Evolutionary conservation across 2,888 invertebrate species (phyloP), one percentile per base, ranked within the genome.

Genomic region (Morpho helenor): DNA sequence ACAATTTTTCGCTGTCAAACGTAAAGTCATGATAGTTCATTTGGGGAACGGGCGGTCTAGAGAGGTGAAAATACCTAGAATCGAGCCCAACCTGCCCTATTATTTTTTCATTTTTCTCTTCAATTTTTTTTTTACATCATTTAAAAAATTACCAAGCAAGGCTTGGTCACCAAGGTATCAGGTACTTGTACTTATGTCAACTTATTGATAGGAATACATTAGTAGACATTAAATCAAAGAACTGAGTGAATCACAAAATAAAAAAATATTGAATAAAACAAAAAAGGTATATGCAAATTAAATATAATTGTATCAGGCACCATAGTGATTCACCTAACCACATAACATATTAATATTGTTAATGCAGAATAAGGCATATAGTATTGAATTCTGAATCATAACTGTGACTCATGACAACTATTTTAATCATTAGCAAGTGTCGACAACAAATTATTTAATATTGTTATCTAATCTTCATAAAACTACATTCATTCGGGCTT

Each of bases 311-410:
- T 59, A 54, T 54, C 54, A 53, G 46, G 57, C 54, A 50, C 59
- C 49, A 59, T 51, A 55, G 47, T 59, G 59, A 55, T 45, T 55
- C 59, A 59, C 42, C 57, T 53, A 49, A 49, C 57, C 45, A 31
- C 41, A 49, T 31, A 48, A 9, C n/a, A 44, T 49, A 54, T 59
- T 53, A 54, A 47, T 59, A 45, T 42, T 54, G 54, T 54, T 49
- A 59, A 59, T 54, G 49, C 23, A 54, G 43, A 53, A 58, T 52
- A 58, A 58, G 53, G 9, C 52, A 44, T 23, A 31, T 44, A 53
- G 49, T 45, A 39, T 41, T 42, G 41, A 8, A 10, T 39, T 52
- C 50, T 66, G 61, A 63, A 43, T 61, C 65, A 63, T 59, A 50
- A 54, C 7, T 39, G 56, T 60, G 62, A 64, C 8, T 64, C 64